A percentile compares a stretch with the other conserved stretches of the same genome.
These are phyloP conservation scores for Harlomillsia oculata DNA, from an alignment of 1,140 invertebrate genomes.

Conservation along the genomic window DNA sequence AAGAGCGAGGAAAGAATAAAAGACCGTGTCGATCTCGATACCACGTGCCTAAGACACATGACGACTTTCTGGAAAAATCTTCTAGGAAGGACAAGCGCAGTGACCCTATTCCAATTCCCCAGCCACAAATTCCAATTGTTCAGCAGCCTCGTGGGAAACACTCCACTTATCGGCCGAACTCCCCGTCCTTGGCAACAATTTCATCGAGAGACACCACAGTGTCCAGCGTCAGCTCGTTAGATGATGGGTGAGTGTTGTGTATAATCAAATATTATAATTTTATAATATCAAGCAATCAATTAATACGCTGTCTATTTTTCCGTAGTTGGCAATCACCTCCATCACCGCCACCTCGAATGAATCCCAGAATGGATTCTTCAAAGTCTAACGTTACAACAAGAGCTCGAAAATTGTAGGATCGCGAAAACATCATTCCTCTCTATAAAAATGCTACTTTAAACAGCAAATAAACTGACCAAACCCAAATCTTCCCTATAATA, in stretches of 20 bases:
- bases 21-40: conserved; percentile 32
- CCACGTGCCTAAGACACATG: conserved; percentile 19
- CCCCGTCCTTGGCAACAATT: conserved; percentile 33
- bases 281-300: neutral
- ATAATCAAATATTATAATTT: neutral
- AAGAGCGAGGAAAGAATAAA: conserved; percentile 35
- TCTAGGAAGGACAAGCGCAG: conserved; percentile 22
- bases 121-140: conserved; percentile 16
- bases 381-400: conserved; percentile 24
- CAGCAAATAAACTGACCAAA: conserved; percentile 7
- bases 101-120: conserved; percentile 9
- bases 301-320: conserved; percentile 5
- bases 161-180: conserved; percentile 22
- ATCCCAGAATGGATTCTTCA: conserved; percentile 27
- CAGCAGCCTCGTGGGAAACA: conserved; percentile 33
- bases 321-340: conserved; percentile 36
- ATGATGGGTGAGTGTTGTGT: conserved; percentile 26
- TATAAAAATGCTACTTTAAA: too few relatives aligned
- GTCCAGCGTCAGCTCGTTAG: conserved; percentile 33
- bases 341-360: conserved; percentile 29
- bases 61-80: conserved; percentile 25
- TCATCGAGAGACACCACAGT: conserved; percentile 34
- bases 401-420: conserved; percentile 24
- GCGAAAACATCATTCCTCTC: too few relatives aligned
- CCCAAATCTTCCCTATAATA: neutral